A percentile compares a stretch with the other conserved stretches of the same genome.
These are phyloP conservation scores for Musca vetustissima DNA, from an alignment of 1,140 invertebrate genomes.

Conservation along the genomic window DNA sequence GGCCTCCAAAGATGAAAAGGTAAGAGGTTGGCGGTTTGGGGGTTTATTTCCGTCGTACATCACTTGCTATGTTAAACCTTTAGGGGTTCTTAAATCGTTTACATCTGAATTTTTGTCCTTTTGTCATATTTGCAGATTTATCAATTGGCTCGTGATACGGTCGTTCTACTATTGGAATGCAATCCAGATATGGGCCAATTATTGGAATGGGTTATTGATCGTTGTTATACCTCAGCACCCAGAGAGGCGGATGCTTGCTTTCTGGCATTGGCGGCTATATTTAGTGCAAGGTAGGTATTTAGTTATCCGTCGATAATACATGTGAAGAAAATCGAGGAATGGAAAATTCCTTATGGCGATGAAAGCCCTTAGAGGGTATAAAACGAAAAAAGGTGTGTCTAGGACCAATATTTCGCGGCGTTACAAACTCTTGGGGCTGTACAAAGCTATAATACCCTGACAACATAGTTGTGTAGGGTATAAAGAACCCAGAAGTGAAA, in stretches of 20 bases:
- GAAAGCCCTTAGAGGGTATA: too few species aligned
- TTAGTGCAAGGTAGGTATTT: conserved; percentile 81
- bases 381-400: too few species aligned
- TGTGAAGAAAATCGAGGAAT: too few species aligned
- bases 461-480: too few species aligned
- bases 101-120: conserved; percentile 14
- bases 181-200: conserved; percentile 93
- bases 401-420: too few species aligned
- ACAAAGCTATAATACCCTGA: too few species aligned
- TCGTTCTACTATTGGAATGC: conserved; percentile 90
- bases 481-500: too few species aligned
- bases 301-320: too few species aligned
- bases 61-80: neutral
- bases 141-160: conserved; percentile 86
- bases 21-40: conserved; percentile 48
- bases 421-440: too few species aligned
- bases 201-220: conserved; percentile 96
- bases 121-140: conserved; percentile 69
- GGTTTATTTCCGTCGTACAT: too few species aligned
- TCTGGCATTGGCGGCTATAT: conserved; percentile 90
- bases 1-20: conserved; percentile 85
- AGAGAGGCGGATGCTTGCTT: conserved; percentile 95
- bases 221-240: conserved; percentile 90
- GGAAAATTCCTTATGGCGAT: too few species aligned
- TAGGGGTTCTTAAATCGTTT: neutral